Evolutionary conservation across 2,113 vertebrate genomes (phyloP).

Genomic region (Ia io): DNA sequence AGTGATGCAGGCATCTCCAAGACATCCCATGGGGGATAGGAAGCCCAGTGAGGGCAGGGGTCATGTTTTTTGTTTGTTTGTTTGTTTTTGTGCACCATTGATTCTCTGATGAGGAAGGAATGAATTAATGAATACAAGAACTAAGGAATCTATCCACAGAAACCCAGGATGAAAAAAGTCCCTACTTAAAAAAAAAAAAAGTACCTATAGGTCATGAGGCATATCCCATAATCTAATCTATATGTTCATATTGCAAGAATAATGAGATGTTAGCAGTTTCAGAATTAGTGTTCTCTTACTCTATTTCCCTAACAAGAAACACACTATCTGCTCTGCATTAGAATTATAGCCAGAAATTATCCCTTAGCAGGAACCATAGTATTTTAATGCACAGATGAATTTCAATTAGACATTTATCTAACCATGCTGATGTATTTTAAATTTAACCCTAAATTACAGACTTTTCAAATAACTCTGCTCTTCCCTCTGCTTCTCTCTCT

Average conservation of each 20-base stretch:
- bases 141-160: neutral
- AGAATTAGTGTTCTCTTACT: neutral
- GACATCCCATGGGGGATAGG: accelerated
- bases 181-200: neutral
- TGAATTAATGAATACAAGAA: neutral
- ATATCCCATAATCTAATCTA: neutral
- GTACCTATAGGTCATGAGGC: neutral
- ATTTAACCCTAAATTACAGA: conserved; percentile 63
- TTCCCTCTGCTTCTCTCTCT: conserved; percentile 59
- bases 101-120: neutral
- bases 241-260: neutral
- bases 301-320: neutral
- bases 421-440: conserved; percentile 58
- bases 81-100: too few species aligned
- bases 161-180: neutral
- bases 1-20: accelerated
- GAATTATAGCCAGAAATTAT: neutral
- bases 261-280: neutral
- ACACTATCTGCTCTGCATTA: neutral
- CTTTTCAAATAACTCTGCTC: conserved; percentile 60
- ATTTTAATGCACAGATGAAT: conserved; percentile 41
- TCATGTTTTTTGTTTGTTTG: neutral
- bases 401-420: conserved; percentile 47
- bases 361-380: neutral
- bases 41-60: neutral